Evolutionary conservation across 2,113 vertebrate species (phyloP).

Genomic region (Lophura nycthemera): DNA sequence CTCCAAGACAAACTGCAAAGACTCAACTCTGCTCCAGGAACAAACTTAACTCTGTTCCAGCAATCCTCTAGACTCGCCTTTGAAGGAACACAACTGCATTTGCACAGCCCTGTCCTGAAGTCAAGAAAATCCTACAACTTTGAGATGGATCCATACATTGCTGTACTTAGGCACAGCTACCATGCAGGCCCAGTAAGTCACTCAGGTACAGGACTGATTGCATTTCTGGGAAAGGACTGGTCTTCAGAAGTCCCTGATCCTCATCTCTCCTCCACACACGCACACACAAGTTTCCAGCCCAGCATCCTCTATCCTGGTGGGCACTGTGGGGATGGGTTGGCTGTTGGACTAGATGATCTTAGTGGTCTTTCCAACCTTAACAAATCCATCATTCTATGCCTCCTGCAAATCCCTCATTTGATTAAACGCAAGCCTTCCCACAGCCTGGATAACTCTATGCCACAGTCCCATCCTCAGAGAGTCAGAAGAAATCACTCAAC

Average conservation of each 20-base stretch:
- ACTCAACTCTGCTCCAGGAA: neutral
- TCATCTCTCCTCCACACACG: neutral
- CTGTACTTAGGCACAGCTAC: neutral
- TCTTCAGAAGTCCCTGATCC: neutral
- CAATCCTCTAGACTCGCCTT: neutral
- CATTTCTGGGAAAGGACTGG: neutral
- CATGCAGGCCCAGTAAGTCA: neutral
- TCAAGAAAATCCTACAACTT: neutral
- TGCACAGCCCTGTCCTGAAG: neutral
- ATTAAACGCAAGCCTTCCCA: neutral
- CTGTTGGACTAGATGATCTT: too few species aligned
- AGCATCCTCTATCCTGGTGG: neutral
- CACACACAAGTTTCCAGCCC: neutral
- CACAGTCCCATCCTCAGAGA: neutral
- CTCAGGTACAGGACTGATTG: accelerated
- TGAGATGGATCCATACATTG: neutral
- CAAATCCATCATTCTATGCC: too few species aligned
- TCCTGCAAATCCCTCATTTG: neutral
- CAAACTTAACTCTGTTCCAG: neutral
- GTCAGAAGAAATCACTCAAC: neutral
- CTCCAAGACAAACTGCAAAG: neutral
- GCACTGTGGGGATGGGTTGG: too few species aligned
- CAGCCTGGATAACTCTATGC: neutral
- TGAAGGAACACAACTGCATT: neutral
- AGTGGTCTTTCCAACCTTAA: too few species aligned